These are phyloP conservation scores for Amyelois transitella DNA, from an alignment of 1,140 invertebrate species.

Conservation along the genomic window DNA sequence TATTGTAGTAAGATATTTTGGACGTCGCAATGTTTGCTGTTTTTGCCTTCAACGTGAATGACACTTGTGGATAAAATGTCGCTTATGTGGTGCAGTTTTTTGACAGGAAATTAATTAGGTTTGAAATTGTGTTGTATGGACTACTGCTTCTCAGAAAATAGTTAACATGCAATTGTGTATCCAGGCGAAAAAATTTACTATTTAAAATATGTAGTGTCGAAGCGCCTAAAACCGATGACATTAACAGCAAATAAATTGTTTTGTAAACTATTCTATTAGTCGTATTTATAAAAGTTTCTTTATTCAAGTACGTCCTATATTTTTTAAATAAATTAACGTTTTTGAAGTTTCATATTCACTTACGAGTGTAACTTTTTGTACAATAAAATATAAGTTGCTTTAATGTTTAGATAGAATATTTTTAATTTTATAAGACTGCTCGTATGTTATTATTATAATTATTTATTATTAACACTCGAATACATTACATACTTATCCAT, in stretches of 20 bases:
- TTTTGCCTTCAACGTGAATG: constrained; percentile 11
- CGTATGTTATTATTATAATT: constrained; percentile 42
- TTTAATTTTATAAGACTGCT: constrained; percentile 61
- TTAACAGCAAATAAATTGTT: constrained; percentile 19
- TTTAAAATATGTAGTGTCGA: not conserved
- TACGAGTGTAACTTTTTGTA: constrained; percentile 30
- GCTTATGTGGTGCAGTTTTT: not conserved
- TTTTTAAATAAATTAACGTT: constrained; percentile 33
- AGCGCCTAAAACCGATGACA: constrained; percentile 1
- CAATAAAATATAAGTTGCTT: constrained; percentile 27
- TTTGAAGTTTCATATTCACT: constrained; percentile 26
- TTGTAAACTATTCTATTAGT: constrained; percentile 25
- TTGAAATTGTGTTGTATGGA: not conserved
- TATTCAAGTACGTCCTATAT: constrained; percentile 40
- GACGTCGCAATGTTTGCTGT: constrained; percentile 20
- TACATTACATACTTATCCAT: constrained; percentile 52
- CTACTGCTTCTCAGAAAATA: not conserved
- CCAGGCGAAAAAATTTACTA: not conserved
- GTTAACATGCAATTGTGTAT: not conserved
- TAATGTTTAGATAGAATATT: constrained; percentile 33
- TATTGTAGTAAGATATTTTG: constrained; percentile 17
- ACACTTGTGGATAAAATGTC: not conserved
- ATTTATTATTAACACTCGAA: constrained; percentile 53
- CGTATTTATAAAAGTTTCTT: constrained; percentile 19
- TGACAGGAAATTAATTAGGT: not conserved